These are phyloP conservation scores for Genyomyrus donnyi DNA, from an alignment of 2,113 vertebrate species.

Conservation along the genomic window DNA sequence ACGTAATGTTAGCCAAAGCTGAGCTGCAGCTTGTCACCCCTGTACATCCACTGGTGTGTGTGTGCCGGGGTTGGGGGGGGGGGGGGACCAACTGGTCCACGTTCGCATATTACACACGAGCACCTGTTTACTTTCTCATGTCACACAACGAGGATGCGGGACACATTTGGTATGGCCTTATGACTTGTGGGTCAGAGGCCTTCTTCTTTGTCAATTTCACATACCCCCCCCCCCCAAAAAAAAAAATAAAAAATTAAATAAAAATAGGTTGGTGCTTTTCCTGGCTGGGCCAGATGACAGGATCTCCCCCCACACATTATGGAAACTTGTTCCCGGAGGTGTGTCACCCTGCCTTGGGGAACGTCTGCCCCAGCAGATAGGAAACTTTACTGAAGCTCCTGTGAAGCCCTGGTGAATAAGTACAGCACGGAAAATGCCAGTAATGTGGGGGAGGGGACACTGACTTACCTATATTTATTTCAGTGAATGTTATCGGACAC, in stretches of 20 bases:
- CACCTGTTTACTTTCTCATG: not conserved
- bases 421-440: not conserved
- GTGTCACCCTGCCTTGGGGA: not conserved
- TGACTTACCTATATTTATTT: not conserved
- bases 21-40: conserved; percentile 30
- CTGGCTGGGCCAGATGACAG: not conserved
- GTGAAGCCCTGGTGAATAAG: not conserved
- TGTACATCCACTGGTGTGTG: not conserved
- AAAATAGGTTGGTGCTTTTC: not conserved
- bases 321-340: not conserved
- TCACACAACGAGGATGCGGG: not conserved
- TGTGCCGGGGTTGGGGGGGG: not conserved
- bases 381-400: not conserved
- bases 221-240: not conserved
- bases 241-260: not conserved
- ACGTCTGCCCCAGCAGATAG: not conserved
- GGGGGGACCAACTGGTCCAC: not conserved
- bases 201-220: not conserved
- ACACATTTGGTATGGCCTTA: not conserved
- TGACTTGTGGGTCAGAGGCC: not conserved
- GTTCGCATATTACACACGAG: not conserved
- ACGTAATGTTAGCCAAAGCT: conserved; percentile 27
- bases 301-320: not conserved
- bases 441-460: not conserved
- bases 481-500: not conserved